Evolutionary conservation across 1,140 invertebrate species (phyloP), one percentile per base, ranked within the genome.

Genomic region (Vanessa tameamea): DNA sequence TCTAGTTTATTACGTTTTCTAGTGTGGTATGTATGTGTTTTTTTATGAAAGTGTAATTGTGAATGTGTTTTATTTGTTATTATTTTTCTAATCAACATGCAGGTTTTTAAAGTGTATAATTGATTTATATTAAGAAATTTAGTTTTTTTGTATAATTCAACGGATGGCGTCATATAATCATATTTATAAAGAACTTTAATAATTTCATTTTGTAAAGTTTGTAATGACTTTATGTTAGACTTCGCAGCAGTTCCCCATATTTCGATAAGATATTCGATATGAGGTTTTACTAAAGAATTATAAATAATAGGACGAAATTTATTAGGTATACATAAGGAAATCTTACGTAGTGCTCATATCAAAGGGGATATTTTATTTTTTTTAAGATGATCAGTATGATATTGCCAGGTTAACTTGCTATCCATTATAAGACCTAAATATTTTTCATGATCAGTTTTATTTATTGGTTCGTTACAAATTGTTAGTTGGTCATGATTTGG

Each of bases 11-110:
- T 48, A 48, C 47, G 47, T 14, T 48, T 48, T 9, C 47, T 48
- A 48, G 47, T 57, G n/a, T 57, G 55, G 55, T 57, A 57, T 20
- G 55, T 57, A 57, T 57, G 55, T 57, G 55, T 57, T 57, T 57
- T 57, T 57, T 57, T 57, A 57, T 57, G 55, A 57, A 57, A 57
- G 55, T 57, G 55, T 57, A 57, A 57, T 57, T 57, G 55, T 57
- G n/a, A 15, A 57, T 57, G 55, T 57, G 55, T 57, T 57, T 57
- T 57, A 57, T 48, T 48, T 48, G 47, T 48, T 48, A 48, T 48
- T 48, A 48, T 48, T 48, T 31, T 31, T 31, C 26, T 31, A 31
- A 31, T 31, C 26, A 31, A 31, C 26, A 31, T 31, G 26, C 26
- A 48, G 47, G 47, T 48, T 48, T 48, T 48, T 9, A 48, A 48